Conservation (phyloP, 2,888 invertebrate genomes). For the Ommatoiulus sabulosus region DNA sequence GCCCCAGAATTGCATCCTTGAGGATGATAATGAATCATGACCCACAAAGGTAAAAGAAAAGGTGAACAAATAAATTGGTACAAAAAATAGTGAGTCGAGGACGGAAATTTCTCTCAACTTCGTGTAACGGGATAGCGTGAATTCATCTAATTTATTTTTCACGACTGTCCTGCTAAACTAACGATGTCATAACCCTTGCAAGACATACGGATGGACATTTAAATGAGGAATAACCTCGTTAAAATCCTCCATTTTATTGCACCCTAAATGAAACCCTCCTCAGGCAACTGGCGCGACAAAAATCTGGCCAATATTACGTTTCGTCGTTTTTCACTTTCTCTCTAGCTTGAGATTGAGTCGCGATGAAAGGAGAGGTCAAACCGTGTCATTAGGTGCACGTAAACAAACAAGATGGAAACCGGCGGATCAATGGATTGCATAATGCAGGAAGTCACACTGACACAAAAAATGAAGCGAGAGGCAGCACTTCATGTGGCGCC, state of each 20-base stretch:
- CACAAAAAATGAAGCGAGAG: not conserved
- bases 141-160: no score
- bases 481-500: conserved; percentile 8
- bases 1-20: no score
- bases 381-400: conserved; percentile 43
- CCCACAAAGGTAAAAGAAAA: no score
- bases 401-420: conserved; percentile 40
- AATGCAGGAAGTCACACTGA: conserved; percentile 35
- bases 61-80: no score
- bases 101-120: no score
- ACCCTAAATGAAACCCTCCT: not conserved
- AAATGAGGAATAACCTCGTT: no score
- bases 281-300: not conserved
- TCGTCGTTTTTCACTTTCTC: conserved; percentile 7
- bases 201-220: no score
- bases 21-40: no score
- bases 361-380: conserved; percentile 25
- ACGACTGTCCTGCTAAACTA: no score
- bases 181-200: no score
- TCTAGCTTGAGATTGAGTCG: not conserved
- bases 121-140: no score
- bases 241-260: not conserved
- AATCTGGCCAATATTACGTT: not conserved
- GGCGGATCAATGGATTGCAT: conserved; percentile 36
- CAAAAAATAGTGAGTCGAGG: no score